phyloP scores from a whole-genome alignment of 2,113 vertebrate species.

The Beaufortia kweichowensis region DNA sequence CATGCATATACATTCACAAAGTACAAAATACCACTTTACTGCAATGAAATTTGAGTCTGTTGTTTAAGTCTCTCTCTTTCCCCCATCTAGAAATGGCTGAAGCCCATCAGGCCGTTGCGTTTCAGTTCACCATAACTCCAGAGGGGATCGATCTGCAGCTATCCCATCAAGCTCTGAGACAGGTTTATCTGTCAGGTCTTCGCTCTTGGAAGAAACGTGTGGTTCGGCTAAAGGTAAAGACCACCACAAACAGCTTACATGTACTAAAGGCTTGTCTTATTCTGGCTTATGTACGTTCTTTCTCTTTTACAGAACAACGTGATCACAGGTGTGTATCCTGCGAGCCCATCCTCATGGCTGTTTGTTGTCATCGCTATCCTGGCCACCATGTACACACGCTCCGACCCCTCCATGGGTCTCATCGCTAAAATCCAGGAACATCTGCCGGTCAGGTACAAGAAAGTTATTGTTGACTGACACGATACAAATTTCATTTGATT shows the following conservation, averaged over 20 bases:
- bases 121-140: slow-evolving; percentile 81
- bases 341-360: slow-evolving; percentile 87
- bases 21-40: not conserved
- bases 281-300: not conserved
- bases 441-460: slow-evolving; percentile 81
- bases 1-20: slow-evolving; percentile 6
- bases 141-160: slow-evolving; percentile 78
- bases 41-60: not conserved
- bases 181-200: slow-evolving; percentile 85
- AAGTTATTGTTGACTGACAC: too few relatives aligned
- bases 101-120: slow-evolving; percentile 86
- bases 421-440: slow-evolving; percentile 89
- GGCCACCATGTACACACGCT: slow-evolving; percentile 85
- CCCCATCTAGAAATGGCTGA: slow-evolving; percentile 78
- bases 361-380: slow-evolving; percentile 88
- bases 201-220: slow-evolving; percentile 87
- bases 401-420: slow-evolving; percentile 91
- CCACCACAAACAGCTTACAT: not conserved
- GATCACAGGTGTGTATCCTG: slow-evolving; percentile 83
- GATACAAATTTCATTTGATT: too few relatives aligned
- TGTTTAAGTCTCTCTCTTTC: not conserved
- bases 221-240: slow-evolving; percentile 77
- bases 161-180: slow-evolving; percentile 77
- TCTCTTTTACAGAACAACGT: slow-evolving; percentile 78
- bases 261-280: not conserved